Conservation (phyloP, 2,113 vertebrate genomes). For the Dicrurus megarhynchus region DNA sequence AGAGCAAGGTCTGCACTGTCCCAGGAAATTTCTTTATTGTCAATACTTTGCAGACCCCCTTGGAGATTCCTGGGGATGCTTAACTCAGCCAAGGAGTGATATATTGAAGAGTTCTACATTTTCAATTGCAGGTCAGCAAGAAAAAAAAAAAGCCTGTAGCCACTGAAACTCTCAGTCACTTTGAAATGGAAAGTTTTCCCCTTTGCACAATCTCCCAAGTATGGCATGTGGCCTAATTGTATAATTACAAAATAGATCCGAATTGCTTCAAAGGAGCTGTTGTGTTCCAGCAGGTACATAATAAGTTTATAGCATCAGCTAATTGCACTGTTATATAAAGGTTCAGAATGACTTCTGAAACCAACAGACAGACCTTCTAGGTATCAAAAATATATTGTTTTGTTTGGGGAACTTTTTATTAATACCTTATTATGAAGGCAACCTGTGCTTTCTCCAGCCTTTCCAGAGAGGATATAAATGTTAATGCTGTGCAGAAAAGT, state of each 20-base stretch:
- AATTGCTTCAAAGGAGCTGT: conserved; percentile 32
- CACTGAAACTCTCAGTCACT: neutral
- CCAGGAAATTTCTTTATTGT: neutral
- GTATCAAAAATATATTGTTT: neutral
- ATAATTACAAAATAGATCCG: neutral
- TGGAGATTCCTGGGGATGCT: neutral
- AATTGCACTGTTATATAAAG: conserved; percentile 2
- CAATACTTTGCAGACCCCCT: neutral
- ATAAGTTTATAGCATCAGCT: neutral
- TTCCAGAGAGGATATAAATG: neutral
- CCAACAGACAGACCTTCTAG: neutral
- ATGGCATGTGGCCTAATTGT: conserved; percentile 23
- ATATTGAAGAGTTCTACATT: neutral
- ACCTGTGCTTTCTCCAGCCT: neutral
- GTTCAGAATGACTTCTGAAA: conserved; percentile 26
- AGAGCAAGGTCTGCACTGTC: neutral
- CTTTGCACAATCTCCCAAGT: neutral
- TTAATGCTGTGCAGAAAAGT: neutral
- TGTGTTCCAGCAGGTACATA: conserved; percentile 41
- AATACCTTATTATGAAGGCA: neutral
- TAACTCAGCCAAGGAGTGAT: neutral
- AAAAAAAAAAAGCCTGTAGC: neutral
- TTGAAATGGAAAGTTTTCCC: neutral
- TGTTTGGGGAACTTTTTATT: neutral
- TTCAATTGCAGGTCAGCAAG: neutral